Conservation (phyloP, 2,888 invertebrate genomes). For the Thymelicus lineola region DNA sequence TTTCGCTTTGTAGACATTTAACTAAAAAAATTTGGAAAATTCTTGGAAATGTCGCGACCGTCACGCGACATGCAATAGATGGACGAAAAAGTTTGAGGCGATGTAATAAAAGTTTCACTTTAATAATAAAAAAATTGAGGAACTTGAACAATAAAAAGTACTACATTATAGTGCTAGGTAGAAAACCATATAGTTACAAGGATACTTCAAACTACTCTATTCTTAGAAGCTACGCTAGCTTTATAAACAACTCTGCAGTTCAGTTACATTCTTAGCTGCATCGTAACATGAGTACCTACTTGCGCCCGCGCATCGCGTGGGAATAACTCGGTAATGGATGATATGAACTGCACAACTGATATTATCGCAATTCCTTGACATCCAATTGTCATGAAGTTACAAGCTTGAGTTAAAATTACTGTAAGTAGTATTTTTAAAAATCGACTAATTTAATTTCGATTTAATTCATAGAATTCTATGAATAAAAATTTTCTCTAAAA, state of each 20-base stretch:
- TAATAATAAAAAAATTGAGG: no score
- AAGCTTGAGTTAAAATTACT: constrained; percentile 1
- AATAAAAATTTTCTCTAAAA: neutral
- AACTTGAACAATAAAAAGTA: no score
- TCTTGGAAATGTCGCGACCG: no score
- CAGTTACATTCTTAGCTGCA: constrained; percentile 34
- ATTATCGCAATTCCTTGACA: constrained; percentile 47
- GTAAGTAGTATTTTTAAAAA: neutral
- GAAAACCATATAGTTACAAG: neutral
- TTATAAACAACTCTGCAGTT: constrained; percentile 12
- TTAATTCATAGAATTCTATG: no score
- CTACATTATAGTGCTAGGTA: no score
- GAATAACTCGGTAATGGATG: constrained; percentile 46
- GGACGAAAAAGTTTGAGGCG: no score
- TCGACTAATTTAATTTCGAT: neutral
- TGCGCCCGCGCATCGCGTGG: constrained; percentile 48
- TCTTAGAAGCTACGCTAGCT: constrained; percentile 1
- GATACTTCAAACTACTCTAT: neutral
- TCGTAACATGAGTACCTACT: constrained; percentile 10
- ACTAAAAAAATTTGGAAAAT: no score
- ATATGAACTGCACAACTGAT: constrained; percentile 46
- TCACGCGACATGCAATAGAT: no score
- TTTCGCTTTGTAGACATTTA: no score
- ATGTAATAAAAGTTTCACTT: no score
- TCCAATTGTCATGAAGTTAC: constrained; percentile 41